phyloP scores from a whole-genome alignment of 2,888 invertebrate genomes.

The Stomorhina lunata region DNA sequence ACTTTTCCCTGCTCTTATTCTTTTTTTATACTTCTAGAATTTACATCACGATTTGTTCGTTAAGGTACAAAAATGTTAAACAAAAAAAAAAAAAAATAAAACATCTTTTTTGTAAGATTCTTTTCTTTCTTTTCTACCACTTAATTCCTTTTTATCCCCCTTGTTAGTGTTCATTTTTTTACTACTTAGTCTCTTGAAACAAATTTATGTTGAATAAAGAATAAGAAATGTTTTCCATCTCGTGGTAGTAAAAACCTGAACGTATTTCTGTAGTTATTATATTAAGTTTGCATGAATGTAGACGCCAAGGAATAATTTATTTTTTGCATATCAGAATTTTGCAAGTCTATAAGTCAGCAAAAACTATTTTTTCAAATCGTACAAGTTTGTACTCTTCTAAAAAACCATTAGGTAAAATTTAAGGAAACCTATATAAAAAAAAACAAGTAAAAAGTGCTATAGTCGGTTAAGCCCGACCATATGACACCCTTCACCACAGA shows the following conservation, averaged over 20 bases:
- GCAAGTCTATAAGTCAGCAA: conserved; percentile 11
- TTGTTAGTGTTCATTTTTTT: conserved; percentile 23
- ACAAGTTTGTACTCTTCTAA: not conserved
- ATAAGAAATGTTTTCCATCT: not conserved
- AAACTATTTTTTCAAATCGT: not conserved
- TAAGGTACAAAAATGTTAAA: conserved; percentile 74
- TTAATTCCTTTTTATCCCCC: conserved; percentile 30
- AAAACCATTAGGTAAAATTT: conserved; percentile 27
- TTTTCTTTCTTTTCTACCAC: conserved; percentile 23
- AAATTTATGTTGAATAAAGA: conserved; percentile 32
- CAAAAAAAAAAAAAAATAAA: conserved; percentile 32
- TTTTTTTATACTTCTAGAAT: conserved; percentile 78
- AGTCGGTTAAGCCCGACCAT: too few species aligned
- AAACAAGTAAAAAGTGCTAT: too few species aligned
- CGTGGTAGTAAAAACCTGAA: not conserved
- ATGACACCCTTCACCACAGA: too few species aligned
- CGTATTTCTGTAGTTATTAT: conserved; percentile 21
- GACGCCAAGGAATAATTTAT: conserved; percentile 5
- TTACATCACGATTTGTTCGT: conserved; percentile 79
- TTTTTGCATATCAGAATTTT: not conserved
- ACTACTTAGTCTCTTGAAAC: conserved; percentile 47
- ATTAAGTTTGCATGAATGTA: conserved; percentile 49
- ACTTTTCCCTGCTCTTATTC: conserved; percentile 43
- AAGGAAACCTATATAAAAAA: not conserved
- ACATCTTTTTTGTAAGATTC: conserved; percentile 49